Evolutionary conservation across 2,888 invertebrate genomes (phyloP).

Genomic region (Nephrotoma guestfalica): DNA sequence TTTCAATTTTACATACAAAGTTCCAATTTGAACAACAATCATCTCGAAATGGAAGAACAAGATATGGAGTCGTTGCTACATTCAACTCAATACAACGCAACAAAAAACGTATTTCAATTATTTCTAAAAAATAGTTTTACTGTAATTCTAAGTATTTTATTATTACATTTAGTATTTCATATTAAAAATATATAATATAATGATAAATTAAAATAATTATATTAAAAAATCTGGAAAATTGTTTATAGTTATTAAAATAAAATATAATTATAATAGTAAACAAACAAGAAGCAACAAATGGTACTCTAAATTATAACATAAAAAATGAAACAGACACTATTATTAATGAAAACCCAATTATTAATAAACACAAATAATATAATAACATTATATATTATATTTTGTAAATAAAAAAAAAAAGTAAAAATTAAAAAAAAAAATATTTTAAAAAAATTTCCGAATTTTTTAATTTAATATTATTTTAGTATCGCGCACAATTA

Average conservation of each 20-base stretch:
- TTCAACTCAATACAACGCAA: background rate
- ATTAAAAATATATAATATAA: background rate
- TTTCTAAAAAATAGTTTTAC: background rate
- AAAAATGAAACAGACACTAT: background rate
- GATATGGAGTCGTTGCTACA: background rate
- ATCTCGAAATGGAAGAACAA: conserved; percentile 2
- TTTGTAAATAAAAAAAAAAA: background rate
- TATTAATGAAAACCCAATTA: background rate
- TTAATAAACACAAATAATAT: background rate
- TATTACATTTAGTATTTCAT: background rate
- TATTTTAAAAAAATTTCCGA: background rate
- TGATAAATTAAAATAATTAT: background rate
- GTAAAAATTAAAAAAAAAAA: background rate
- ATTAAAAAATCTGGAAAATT: background rate
- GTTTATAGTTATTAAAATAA: background rate
- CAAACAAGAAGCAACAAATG: background rate
- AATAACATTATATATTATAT: background rate
- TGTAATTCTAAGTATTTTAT: background rate
- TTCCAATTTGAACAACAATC: conserved; percentile 25
- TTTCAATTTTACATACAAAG: conserved; percentile 44
- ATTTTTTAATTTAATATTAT: background rate
- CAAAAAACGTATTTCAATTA: background rate
- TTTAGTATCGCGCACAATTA: background rate
- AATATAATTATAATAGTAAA: background rate
- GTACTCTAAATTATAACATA: background rate